These are phyloP conservation scores for Eretmochelys imbricata DNA, from an alignment of 2,113 vertebrate species.

Conservation along the genomic window DNA sequence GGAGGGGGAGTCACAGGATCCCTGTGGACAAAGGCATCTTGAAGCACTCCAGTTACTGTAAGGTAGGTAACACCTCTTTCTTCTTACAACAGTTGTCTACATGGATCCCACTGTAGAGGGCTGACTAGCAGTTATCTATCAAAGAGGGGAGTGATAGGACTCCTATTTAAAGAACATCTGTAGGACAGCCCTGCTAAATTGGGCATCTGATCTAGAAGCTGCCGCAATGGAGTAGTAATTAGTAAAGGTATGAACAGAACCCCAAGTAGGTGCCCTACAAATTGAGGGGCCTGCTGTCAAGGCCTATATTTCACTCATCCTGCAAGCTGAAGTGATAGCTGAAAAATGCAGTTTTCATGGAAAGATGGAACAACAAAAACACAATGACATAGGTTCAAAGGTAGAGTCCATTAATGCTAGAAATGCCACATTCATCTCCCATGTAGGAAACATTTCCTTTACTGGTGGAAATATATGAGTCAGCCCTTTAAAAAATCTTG, in stretches of 20 bases:
- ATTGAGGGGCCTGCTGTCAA: neutral
- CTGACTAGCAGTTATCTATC: neutral
- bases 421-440: neutral
- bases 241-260: neutral
- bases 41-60: neutral
- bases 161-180: no score
- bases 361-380: neutral
- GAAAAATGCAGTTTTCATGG: neutral
- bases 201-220: no score
- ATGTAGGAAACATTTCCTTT: neutral
- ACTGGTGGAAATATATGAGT: neutral
- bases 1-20: fast-evolving
- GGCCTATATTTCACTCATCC: neutral
- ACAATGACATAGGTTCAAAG: neutral
- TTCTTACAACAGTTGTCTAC: neutral
- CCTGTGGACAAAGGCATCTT: neutral
- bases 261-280: neutral
- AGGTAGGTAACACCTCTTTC: neutral
- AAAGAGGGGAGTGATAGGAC: no score
- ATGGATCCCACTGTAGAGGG: neutral
- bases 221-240: no score
- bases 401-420: neutral
- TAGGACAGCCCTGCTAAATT: no score
- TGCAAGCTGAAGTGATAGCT: neutral
- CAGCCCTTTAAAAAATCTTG: neutral